Base-by-base conservation (phyloP, 1,140 invertebrate species). In the Cyclina sinensis region DNA sequence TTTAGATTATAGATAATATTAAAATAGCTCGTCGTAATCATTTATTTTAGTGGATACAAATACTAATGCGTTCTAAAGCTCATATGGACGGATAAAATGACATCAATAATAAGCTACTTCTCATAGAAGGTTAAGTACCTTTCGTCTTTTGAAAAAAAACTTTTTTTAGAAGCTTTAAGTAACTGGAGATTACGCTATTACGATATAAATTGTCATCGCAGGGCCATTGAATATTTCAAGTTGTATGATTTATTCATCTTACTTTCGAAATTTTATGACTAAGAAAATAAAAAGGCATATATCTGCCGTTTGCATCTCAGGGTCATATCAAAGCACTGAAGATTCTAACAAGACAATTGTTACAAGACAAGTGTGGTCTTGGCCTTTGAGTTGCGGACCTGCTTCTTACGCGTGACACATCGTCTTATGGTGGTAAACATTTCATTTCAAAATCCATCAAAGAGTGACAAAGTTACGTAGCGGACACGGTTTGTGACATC, bases 11-110 rank as follows among this genome's bases (percentile, higher is more conserved):
- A 30, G 62, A 65, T 32, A 65, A 70, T 70, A 37, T 70, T 27
- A 70, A 37, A 37, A 37, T n/a, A 27, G 21, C 30, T 37, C 32
- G 37, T 11, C 35, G 21, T 16, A 37, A 37, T 70, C 24, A 70
- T 37, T 65, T 27, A 70, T 35, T 70, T 70, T 27, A 70, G 24
- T 70, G 65, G 65, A 70, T 70, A 70, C 59, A 65, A 65, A 65
- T 65, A 35, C n/a, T 65, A 65, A 65, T 65, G 30, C 27, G 59
- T 35, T 30, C 59, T 30, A 30, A 65, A 65, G 59, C 59, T 30
- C 27, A 65, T 35, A 65, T 65, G 2, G 30, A 65, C 24, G 30
- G 59, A 65, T 65, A 65, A 65, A 65, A 30, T 65, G 59, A 65
- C 59, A 30, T 65, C 30, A 65, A 30, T 24, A 65, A 65, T 65